Conservation (phyloP, 2,797 vertebrate species). For the Carduelis carduelis region DNA sequence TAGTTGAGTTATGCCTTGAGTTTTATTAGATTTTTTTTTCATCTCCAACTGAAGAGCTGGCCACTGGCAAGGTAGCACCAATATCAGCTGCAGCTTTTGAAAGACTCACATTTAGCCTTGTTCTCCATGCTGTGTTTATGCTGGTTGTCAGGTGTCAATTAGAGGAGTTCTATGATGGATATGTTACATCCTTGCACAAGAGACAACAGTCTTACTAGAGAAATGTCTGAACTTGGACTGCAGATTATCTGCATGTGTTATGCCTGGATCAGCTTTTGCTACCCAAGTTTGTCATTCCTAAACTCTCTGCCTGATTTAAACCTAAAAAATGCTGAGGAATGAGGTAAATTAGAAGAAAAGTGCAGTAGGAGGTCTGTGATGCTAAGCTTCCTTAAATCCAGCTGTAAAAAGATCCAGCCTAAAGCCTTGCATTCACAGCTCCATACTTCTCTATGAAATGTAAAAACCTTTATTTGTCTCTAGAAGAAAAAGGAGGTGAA, state of each 20-base stretch:
- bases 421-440: neutral
- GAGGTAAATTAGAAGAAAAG: neutral
- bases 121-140: neutral
- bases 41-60: neutral
- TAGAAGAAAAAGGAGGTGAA: neutral
- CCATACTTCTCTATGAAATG: neutral
- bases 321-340: neutral
- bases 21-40: neutral
- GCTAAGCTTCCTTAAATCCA: neutral
- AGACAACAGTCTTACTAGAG: neutral
- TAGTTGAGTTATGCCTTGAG: neutral
- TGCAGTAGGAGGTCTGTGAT: neutral
- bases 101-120: neutral
- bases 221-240: neutral
- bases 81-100: neutral
- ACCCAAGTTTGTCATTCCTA: neutral
- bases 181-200: neutral
- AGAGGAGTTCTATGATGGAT: neutral
- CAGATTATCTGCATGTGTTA: neutral
- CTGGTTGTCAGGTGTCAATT: neutral
- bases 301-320: neutral
- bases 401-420: neutral
- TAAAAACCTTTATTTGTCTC: neutral
- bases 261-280: neutral
- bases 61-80: neutral